These are phyloP conservation scores for Apodemus sylvaticus DNA, from an alignment of 2,113 vertebrate genomes.

Conservation along the genomic window DNA sequence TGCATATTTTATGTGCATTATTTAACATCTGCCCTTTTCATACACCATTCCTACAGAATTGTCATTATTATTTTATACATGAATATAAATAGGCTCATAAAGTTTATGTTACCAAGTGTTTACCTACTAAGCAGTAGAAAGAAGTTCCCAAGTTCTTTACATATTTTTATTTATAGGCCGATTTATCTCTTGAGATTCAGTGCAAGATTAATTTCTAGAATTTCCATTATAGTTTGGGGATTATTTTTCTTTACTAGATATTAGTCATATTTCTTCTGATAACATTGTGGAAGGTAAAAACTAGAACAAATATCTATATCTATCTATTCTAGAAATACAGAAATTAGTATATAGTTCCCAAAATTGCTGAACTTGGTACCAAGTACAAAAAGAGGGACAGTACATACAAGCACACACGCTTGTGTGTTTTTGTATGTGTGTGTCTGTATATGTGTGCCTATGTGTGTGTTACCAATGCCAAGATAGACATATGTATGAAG, in stretches of 20 bases:
- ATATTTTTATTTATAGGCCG: neutral
- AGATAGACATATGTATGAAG: neutral
- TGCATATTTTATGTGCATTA: neutral
- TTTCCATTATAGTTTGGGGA: neutral
- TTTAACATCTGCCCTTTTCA: neutral
- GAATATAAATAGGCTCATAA: neutral
- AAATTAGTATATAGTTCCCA: neutral
- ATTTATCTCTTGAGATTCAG: neutral
- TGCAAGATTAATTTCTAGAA: constrained; percentile 52
- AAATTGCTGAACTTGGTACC: neutral
- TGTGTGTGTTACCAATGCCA: neutral
- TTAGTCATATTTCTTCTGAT: neutral
- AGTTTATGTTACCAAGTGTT: neutral
- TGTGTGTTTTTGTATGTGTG: neutral
- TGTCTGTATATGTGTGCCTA: too few relatives aligned
- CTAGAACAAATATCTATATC: neutral
- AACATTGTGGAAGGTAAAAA: neutral
- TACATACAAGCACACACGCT: too few relatives aligned
- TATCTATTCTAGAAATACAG: neutral
- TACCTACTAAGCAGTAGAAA: neutral
- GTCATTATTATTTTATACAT: neutral
- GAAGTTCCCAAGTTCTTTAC: neutral
- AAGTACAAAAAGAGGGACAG: neutral
- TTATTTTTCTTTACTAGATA: neutral
- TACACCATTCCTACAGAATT: neutral